phyloP scores from a whole-genome alignment of 2,888 invertebrate genomes.

The Drosophila nigritarsus region DNA sequence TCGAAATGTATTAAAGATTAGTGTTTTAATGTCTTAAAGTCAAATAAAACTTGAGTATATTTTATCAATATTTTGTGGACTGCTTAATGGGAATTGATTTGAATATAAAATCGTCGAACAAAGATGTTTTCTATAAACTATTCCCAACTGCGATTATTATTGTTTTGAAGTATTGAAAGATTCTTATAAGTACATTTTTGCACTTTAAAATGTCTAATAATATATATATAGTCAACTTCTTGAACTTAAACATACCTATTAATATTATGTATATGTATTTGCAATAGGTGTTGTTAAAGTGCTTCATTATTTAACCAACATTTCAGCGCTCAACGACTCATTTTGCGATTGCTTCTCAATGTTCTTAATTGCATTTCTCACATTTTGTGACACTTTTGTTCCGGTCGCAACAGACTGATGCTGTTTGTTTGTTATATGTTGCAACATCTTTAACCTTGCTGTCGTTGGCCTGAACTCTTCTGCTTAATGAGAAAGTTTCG shows the following conservation, averaged over 20 bases:
- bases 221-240: background rate
- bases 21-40: background rate
- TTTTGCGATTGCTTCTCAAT: conserved; percentile 3
- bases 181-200: background rate
- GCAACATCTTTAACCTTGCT: conserved; percentile 56
- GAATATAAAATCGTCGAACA: background rate
- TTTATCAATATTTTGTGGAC: background rate
- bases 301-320: background rate
- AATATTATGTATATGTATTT: background rate
- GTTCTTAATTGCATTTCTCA: conserved; percentile 10
- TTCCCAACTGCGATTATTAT: background rate
- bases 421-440: conserved; percentile 4
- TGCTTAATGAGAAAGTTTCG: conserved; percentile 74
- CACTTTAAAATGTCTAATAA: background rate
- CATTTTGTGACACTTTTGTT: conserved; percentile 25
- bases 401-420: conserved; percentile 26
- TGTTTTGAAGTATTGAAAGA: background rate
- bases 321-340: background rate
- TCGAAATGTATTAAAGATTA: background rate
- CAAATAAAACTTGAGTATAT: background rate
- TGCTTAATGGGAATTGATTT: background rate
- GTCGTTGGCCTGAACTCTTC: conserved; percentile 60
- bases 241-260: background rate
- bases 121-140: background rate
- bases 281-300: background rate